Evolutionary conservation across 2,888 invertebrate genomes (phyloP), one percentile per base, ranked within the genome.

Genomic region (Drosophila limbata): DNA sequence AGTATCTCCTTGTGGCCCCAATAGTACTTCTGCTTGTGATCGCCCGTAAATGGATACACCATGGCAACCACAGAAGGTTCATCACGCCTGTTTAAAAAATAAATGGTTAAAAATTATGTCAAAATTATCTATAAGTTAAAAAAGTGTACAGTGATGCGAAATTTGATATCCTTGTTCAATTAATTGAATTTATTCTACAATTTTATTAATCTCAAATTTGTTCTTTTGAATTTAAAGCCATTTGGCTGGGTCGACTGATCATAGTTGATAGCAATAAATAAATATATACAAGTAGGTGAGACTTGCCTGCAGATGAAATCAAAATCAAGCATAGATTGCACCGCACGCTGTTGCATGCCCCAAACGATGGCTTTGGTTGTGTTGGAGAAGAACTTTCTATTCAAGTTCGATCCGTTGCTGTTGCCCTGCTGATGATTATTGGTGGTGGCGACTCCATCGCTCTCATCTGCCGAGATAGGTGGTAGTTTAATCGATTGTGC

Each of bases 1-100:
- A 98, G 94, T 51, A 98, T 96, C 92, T 99, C 99, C 92, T 99
- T 98, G 93, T 99, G 99, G 0, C 99, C 99, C 96, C 99, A 99
- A 93, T 99, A 99, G 93, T 98, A 99, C 93, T 99, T 99, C 93
- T 99, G 99, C 91, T 98, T 99, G 93, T 99, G 99, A 93, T 99
- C 99, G 0, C 98, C 98, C 13, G 97, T 98, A 93, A 99, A 98
- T 0, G 99, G 99, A 93, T 99, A 99, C 37, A 99, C 98, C 92
- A 99, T 97, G 33, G 99, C 99, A 0, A 98, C 98, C 1, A 99
- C 97, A 0, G 97, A 97, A 0, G 99, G 99, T 88, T 97, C 96
- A 56, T 85, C 99, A 94, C 25, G 97, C 94, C 93, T 99, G 98
- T 19, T 97, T 11, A 19, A 48, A 39, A 19, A 4, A 39, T 17